Percentiles rank a stretch among this genome's conserved stretches.
Conservation (phyloP, 2,888 invertebrate species). For the Anagyrus pseudococci region DNA sequence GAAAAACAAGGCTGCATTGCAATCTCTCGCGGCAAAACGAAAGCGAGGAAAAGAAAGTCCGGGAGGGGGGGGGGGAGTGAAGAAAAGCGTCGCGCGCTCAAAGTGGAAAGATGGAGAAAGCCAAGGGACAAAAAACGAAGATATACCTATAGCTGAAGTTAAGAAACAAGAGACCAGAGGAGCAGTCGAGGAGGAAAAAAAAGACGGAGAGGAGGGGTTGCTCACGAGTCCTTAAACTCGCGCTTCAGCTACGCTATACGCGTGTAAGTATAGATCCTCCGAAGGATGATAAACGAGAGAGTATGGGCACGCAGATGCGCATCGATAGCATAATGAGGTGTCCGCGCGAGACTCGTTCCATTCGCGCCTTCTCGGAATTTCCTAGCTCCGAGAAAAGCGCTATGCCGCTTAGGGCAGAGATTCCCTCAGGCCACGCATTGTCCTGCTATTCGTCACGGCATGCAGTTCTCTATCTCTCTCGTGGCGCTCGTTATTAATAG, state of each 20-base stretch:
- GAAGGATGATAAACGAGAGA: constrained; percentile 55
- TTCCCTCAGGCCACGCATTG: no score
- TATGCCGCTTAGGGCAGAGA: no score
- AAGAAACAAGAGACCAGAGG: constrained; percentile 4
- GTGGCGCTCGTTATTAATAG: no score
- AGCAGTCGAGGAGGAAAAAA: neutral
- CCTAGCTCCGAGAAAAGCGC: no score
- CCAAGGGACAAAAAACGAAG: neutral
- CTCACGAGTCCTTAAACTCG: constrained; percentile 19
- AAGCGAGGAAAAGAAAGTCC: constrained; percentile 16
- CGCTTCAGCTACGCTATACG: neutral
- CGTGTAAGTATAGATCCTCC: constrained; percentile 9
- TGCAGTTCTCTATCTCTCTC: no score
- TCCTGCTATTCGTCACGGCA: no score
- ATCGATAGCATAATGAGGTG: constrained; percentile 60
- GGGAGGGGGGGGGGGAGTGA: no score
- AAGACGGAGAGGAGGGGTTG: neutral
- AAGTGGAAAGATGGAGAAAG: neutral
- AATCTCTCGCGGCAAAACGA: neutral
- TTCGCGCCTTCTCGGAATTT: no score
- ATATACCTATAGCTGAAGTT: no score
- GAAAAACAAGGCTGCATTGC: no score
- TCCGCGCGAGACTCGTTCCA: no score
- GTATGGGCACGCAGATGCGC: constrained; percentile 49
- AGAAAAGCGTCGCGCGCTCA: no score